phyloP scores from a whole-genome alignment of 1,140 invertebrate species.

The Bilobella aurantiaca region DNA sequence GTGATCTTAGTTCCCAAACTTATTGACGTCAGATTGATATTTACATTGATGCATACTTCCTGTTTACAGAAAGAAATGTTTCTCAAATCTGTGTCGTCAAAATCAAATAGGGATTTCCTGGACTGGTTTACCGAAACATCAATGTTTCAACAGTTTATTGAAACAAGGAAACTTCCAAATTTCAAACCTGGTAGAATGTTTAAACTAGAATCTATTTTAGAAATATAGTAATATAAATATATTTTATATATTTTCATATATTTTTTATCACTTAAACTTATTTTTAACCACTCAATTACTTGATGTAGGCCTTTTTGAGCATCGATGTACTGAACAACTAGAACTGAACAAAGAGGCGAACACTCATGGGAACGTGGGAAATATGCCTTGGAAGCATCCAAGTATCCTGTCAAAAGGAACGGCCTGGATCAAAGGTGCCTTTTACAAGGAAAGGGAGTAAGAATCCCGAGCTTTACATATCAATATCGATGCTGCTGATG shows the following conservation, averaged over 20 bases:
- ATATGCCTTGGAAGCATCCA: not conserved
- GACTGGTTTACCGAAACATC: slow-evolving; percentile 75
- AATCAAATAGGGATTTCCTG: slow-evolving; percentile 56
- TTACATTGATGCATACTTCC: too few relatives aligned
- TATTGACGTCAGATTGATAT: too few relatives aligned
- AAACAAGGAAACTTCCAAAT: slow-evolving; percentile 31
- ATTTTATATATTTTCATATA: too few relatives aligned
- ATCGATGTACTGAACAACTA: slow-evolving; percentile 37
- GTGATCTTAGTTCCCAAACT: not conserved
- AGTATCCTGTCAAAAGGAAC: not conserved
- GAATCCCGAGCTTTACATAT: not conserved
- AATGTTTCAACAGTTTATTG: slow-evolving; percentile 55
- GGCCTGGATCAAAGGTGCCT: not conserved
- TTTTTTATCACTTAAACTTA: too few relatives aligned
- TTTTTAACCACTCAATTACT: not conserved
- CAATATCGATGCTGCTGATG: not conserved
- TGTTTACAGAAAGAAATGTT: slow-evolving; percentile 52
- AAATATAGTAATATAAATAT: not conserved
- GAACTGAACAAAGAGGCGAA: slow-evolving; percentile 16
- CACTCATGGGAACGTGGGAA: not conserved
- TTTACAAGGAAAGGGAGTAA: not conserved
- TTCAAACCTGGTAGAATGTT: slow-evolving; percentile 22
- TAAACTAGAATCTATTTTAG: not conserved
- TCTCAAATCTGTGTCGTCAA: slow-evolving; percentile 48
- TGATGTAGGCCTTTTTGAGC: slow-evolving; percentile 38